Evolutionary conservation across 2,797 vertebrate genomes (phyloP).

Genomic region (Myripristis jacobus): DNA sequence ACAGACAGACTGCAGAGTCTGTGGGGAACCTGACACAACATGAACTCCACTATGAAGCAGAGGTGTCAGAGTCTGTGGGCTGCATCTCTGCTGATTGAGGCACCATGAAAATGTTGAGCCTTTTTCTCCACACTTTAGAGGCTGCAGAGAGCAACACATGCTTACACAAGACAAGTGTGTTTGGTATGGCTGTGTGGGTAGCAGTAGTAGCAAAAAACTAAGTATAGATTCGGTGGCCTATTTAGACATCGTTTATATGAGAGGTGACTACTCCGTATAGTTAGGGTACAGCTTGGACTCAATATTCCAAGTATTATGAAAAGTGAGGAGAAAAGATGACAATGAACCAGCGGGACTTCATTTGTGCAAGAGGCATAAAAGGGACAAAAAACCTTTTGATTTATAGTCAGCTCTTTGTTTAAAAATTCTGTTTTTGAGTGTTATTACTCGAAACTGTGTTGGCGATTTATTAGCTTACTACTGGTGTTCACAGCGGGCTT

Average conservation of each 20-base stretch:
- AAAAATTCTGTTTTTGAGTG: constrained; percentile 53
- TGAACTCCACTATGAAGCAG: constrained; percentile 73
- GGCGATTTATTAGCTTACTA: constrained; percentile 43
- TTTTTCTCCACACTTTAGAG: constrained; percentile 56
- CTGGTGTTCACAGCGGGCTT: constrained; percentile 52
- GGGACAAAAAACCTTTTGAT: constrained; percentile 50
- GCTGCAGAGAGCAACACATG: constrained; percentile 18
- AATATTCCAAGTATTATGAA: constrained; percentile 32
- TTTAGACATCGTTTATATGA: constrained; percentile 51
- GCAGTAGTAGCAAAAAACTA: constrained; percentile 20
- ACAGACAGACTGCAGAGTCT: constrained; percentile 78
- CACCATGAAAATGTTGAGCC: constrained; percentile 52
- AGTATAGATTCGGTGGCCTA: constrained; percentile 52
- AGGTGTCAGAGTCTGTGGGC: constrained; percentile 74
- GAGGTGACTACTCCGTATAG: constrained; percentile 20
- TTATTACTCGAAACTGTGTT: constrained; percentile 58
- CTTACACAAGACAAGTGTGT: constrained; percentile 19
- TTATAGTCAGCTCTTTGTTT: constrained; percentile 61
- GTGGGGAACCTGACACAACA: constrained; percentile 78
- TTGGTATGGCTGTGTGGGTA: neutral
- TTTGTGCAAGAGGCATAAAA: constrained; percentile 54
- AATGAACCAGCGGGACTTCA: constrained; percentile 61
- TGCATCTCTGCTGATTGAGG: constrained; percentile 47
- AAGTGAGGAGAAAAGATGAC: constrained; percentile 38
- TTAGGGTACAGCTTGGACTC: constrained; percentile 26